Percentiles rank a stretch among this genome's conserved stretches.
These are phyloP conservation scores for Takifugu rubripes DNA, from an alignment of 2,797 vertebrate species.

Conservation along the genomic window DNA sequence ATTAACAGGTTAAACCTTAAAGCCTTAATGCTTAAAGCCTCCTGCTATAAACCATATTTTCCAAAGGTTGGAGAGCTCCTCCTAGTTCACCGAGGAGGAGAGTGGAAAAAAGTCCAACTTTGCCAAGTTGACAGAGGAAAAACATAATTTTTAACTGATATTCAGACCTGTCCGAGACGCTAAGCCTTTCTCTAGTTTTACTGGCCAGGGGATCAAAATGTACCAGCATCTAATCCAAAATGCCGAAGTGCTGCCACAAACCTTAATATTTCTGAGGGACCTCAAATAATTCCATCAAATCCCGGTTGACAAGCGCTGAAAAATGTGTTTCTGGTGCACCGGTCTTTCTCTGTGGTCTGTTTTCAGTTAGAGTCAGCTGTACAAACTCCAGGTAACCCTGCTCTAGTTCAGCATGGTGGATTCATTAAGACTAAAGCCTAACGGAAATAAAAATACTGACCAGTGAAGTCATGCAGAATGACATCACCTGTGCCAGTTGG, in stretches of 20 bases:
- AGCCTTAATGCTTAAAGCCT: constrained; percentile 9
- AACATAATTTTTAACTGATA: constrained; percentile 60
- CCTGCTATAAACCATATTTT: constrained; percentile 5
- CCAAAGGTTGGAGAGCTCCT: constrained; percentile 16
- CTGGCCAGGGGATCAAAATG: constrained; percentile 38
- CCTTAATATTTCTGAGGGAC: constrained; percentile 45
- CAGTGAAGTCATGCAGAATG: constrained; percentile 52
- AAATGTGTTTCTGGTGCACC: constrained; percentile 26
- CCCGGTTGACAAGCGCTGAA: constrained; percentile 54
- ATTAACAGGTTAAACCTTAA: constrained; percentile 12
- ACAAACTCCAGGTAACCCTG: constrained; percentile 66
- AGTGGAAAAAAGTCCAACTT: constrained; percentile 39
- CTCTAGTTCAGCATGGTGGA: constrained; percentile 43
- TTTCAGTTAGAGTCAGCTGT: constrained; percentile 63
- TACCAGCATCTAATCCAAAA: constrained; percentile 47
- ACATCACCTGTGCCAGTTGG: constrained; percentile 49
- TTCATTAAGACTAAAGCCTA: constrained; percentile 52
- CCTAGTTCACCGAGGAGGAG: constrained; percentile 43
- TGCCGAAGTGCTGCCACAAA: constrained; percentile 48
- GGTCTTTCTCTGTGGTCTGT: constrained; percentile 39
- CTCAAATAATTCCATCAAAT: constrained; percentile 59
- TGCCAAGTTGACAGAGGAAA: constrained; percentile 51
- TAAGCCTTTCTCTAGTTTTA: constrained; percentile 55
- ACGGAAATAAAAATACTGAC: constrained; percentile 57
- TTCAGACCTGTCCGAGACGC: constrained; percentile 52